Evolutionary conservation across 2,797 vertebrate species (phyloP).

Genomic region (Epinephelus awoara): DNA sequence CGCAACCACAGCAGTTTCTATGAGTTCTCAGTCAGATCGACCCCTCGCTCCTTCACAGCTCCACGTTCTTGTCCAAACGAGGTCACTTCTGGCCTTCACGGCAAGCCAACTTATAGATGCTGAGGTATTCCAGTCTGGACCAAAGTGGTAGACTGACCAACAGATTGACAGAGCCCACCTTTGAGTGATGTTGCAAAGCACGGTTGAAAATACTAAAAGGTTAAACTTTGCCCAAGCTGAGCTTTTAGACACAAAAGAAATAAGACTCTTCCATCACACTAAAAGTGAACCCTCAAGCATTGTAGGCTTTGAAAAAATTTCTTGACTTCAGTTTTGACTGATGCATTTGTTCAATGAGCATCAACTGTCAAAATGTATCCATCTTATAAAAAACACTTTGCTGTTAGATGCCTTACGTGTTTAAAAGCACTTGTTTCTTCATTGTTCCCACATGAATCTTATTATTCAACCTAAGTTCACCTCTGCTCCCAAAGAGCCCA

Average conservation of each 20-base stretch:
- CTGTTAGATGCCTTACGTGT: too few species aligned
- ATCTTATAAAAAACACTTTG: not conserved
- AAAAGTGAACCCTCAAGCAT: rapidly evolving
- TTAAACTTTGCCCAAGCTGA: not conserved
- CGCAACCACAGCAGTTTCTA: too few species aligned
- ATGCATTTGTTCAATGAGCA: not conserved
- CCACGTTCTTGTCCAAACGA: too few species aligned
- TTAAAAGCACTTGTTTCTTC: not conserved
- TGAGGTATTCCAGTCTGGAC: too few species aligned
- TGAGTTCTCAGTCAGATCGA: too few species aligned
- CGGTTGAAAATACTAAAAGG: too few species aligned
- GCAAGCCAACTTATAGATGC: too few species aligned
- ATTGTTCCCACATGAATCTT: not conserved
- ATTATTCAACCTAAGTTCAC: not conserved
- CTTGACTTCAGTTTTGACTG: slow-evolving; percentile 1
- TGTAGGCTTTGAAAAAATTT: not conserved
- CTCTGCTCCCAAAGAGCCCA: not conserved
- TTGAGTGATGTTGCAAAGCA: too few species aligned
- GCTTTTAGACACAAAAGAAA: not conserved
- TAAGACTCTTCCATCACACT: not conserved
- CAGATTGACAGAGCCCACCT: too few species aligned
- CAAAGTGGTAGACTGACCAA: too few species aligned
- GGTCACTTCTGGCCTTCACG: too few species aligned
- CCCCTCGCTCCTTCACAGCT: too few species aligned
- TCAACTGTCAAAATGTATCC: not conserved